Conservation (phyloP, 2,888 invertebrate genomes). For the Heliconius hortense region DNA sequence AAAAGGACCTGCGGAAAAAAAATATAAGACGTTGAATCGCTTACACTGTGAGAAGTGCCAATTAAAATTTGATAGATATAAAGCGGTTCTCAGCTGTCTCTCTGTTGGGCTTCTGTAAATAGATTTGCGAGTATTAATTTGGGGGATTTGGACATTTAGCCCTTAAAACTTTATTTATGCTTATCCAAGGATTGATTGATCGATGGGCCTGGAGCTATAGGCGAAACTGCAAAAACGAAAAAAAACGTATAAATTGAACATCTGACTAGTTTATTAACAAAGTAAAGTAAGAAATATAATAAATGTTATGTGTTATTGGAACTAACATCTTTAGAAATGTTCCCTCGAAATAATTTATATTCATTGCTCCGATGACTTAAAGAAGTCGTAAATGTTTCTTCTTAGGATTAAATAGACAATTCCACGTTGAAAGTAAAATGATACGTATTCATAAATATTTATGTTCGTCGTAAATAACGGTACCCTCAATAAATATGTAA, state of each 20-base stretch:
- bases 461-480: slow-evolving; percentile 56
- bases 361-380: slow-evolving; percentile 35
- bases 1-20: slow-evolving; percentile 66
- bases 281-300: not conserved
- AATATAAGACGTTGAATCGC: slow-evolving; percentile 75
- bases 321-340: slow-evolving; percentile 9
- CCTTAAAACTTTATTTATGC: slow-evolving; percentile 36
- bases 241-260: not conserved
- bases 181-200: slow-evolving; percentile 20
- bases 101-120: slow-evolving; percentile 41
- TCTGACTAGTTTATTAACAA: slow-evolving; percentile 13
- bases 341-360: slow-evolving; percentile 29
- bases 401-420: slow-evolving; percentile 40
- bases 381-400: slow-evolving; percentile 33
- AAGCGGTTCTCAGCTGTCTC: slow-evolving; percentile 50
- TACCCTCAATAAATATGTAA: slow-evolving; percentile 55
- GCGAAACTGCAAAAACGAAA: not conserved
- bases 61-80: slow-evolving; percentile 80
- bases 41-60: slow-evolving; percentile 80
- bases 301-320: not conserved
- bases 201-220: not conserved
- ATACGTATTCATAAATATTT: slow-evolving; percentile 64
- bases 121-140: slow-evolving; percentile 38
- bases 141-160: slow-evolving; percentile 29
- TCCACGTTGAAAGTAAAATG: slow-evolving; percentile 61